Conservation (phyloP, 2,888 invertebrate species). For the Operophtera brumata region DNA sequence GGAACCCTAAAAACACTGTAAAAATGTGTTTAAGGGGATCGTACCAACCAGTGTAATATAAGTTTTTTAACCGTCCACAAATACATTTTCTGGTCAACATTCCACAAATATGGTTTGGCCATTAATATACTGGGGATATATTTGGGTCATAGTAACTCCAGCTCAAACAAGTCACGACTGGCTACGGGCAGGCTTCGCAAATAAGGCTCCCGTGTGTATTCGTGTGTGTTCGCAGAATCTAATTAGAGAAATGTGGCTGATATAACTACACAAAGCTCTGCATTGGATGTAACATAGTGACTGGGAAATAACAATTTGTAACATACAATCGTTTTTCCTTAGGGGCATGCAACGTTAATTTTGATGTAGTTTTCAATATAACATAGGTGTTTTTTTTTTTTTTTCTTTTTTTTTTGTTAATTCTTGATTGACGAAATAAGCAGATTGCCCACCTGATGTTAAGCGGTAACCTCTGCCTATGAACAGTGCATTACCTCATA, state of each 20-base stretch:
- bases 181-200: conserved; percentile 12
- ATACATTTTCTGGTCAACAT: not conserved
- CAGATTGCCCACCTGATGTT: too few species aligned
- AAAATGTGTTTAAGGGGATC: too few species aligned
- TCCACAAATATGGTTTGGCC: not conserved
- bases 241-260: conserved; percentile 3
- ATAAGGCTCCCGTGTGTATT: conserved; percentile 5
- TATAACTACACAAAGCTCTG: not conserved
- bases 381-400: too few species aligned
- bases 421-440: too few species aligned
- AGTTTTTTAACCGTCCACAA: too few species aligned
- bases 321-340: not conserved
- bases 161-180: conserved; percentile 13
- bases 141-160: conserved; percentile 6
- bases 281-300: not conserved
- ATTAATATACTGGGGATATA: conserved; percentile 2
- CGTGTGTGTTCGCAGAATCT: conserved; percentile 3
- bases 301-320: not conserved
- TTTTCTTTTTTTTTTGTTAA: too few species aligned
- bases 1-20: too few species aligned
- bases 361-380: too few species aligned
- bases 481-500: too few species aligned
- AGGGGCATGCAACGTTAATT: too few species aligned
- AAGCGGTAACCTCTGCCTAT: too few species aligned
- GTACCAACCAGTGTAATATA: too few species aligned